Base-by-base conservation (phyloP, 2,113 vertebrate genomes). In the Dolichallabes microphthalmus region DNA sequence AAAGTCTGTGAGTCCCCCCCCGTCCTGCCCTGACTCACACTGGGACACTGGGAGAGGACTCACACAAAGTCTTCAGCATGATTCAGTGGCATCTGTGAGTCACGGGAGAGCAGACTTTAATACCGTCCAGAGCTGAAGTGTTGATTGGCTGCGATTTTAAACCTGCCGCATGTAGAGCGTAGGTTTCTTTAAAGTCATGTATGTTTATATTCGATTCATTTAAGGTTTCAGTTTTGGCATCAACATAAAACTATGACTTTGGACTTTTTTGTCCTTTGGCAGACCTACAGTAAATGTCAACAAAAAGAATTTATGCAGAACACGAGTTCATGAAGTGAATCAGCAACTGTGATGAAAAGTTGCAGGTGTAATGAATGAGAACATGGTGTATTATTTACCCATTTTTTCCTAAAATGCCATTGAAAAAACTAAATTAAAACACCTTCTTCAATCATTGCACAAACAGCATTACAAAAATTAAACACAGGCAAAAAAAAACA, bases 81-180 rank as follows among this genome's bases (percentile, higher is more conserved):
- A 87, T 80, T 85, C 86, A 87, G 57, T 71, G 83, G 80, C 20
- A 75, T 69, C 20, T 52, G 74, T 89, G 86, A 89, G 81, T 87
- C 86, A 87, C 71, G 73, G 30, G 73, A 17, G 76, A 19, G 12
- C 35, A 52, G 68, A n/a, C 73, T 39, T 25, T 35, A 85, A 74
- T 74, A 78, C 71, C 55, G 22, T 57, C 39, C 32, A 84, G 50
- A 55, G 50, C 17, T 52, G 27, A 60, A 19, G n/a, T 32, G 14
- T 68, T 82, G 66, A 86, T 60, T 22, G 15, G 22, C 58, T 82
- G 63, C 50, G 84, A 50, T 66, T 30, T 74, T 22, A 81, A 53
- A 63, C 55, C 60, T 57, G 45, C 32, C 15, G 13, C 22, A n/a
- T 79, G 82, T 58, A 82, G 68, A 77, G 27, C 10, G 58, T 80